Conservation (phyloP, 2,797 vertebrate genomes). For the Gallinago solitaria region DNA sequence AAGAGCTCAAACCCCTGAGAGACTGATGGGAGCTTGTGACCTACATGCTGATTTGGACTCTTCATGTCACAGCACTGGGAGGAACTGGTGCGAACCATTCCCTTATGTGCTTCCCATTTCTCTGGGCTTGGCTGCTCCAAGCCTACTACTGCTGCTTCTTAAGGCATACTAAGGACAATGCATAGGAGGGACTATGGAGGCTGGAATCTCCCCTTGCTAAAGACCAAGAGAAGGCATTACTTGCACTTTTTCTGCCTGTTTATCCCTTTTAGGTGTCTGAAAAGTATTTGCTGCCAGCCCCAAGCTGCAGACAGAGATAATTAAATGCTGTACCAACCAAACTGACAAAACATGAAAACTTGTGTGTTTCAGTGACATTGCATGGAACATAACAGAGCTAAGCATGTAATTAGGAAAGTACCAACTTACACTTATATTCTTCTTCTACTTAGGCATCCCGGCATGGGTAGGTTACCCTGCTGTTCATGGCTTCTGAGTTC, state of each 20-base stretch:
- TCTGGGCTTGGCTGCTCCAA: background rate
- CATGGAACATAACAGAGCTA: background rate
- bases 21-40: background rate
- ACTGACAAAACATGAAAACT: constrained; percentile 14
- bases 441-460: background rate
- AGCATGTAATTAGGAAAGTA: constrained; percentile 21
- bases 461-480: background rate
- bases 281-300: background rate
- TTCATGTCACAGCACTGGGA: background rate
- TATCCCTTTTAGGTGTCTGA: background rate
- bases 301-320: background rate
- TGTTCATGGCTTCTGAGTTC: background rate
- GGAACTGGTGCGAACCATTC: background rate
- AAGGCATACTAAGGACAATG: background rate
- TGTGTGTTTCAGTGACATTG: background rate
- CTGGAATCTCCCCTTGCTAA: background rate
- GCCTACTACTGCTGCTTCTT: background rate
- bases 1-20: background rate
- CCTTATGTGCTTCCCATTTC: background rate
- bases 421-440: background rate
- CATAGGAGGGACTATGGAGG: background rate
- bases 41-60: background rate
- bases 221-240: background rate
- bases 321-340: constrained; percentile 26
- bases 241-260: background rate